phyloP scores from a whole-genome alignment of 2,888 invertebrate genomes.

The Exephanes ischioxanthus region DNA sequence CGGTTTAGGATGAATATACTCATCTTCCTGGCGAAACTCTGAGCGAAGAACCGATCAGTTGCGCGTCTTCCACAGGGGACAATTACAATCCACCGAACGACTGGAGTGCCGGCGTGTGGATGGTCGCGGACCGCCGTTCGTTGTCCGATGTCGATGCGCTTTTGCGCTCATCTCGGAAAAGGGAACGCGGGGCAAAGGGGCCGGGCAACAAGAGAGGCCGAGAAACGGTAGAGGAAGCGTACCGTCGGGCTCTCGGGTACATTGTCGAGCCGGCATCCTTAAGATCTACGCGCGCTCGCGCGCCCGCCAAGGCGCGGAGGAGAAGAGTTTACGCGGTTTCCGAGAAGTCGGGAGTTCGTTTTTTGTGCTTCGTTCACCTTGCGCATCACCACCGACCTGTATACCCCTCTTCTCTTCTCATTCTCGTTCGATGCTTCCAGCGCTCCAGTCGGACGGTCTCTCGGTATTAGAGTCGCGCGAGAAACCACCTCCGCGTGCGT shows the following conservation, averaged over 20 bases:
- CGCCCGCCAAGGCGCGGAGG: constrained; percentile 55
- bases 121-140: constrained; percentile 33
- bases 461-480: constrained; percentile 41
- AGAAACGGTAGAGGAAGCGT: constrained; percentile 54
- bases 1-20: not conserved
- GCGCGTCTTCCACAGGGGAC: not conserved
- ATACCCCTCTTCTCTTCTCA: constrained; percentile 32
- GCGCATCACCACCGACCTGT: constrained; percentile 7
- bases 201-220: constrained; percentile 42
- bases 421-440: constrained; percentile 36
- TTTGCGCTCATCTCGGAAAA: constrained; percentile 17
- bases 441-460: constrained; percentile 8
- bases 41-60: not conserved
- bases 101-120: not conserved
- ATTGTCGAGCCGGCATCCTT: constrained; percentile 77
- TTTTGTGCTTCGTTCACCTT: constrained; percentile 72
- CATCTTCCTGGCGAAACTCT: not conserved
- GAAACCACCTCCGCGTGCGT: constrained; percentile 46
- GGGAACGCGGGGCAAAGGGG: constrained; percentile 43
- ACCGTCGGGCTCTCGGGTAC: constrained; percentile 68
- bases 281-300: constrained; percentile 77
- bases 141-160: constrained; percentile 11
- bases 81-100: not conserved
- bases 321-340: constrained; percentile 80
- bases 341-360: constrained; percentile 76